Conservation (phyloP, 2,888 invertebrate genomes). For the Trichacis sp. region DNA sequence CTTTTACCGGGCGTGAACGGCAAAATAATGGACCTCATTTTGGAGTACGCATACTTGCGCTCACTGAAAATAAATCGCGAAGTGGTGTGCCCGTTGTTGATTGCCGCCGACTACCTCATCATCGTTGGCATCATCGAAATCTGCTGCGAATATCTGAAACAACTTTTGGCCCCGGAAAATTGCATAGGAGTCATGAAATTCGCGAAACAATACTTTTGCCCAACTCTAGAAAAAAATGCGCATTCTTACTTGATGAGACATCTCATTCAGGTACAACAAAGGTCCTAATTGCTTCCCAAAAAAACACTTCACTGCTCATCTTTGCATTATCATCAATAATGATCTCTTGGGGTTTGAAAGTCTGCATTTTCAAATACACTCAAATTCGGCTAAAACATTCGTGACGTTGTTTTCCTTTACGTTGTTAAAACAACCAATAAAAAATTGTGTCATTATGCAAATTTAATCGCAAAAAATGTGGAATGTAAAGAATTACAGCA, state of each 20-base stretch:
- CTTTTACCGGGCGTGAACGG: conserved; percentile 82
- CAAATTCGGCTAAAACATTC: too few species aligned
- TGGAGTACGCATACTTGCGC: conserved; percentile 88
- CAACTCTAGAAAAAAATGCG: conserved; percentile 77
- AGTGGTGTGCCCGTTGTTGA: conserved; percentile 85
- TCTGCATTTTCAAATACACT: too few species aligned
- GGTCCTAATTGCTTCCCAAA: too few species aligned
- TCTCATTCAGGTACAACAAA: conserved; percentile 73
- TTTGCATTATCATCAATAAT: too few species aligned
- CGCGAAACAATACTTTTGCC: conserved; percentile 82
- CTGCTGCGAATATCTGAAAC: conserved; percentile 82
- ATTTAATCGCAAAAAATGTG: too few species aligned
- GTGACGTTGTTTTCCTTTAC: too few species aligned
- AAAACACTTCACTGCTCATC: too few species aligned
- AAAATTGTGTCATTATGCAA: too few species aligned
- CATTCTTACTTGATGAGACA: conserved; percentile 81
- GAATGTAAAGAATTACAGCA: too few species aligned
- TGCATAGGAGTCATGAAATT: conserved; percentile 88
- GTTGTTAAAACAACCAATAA: too few species aligned
- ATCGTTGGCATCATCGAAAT: conserved; percentile 84
- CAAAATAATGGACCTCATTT: conserved; percentile 81
- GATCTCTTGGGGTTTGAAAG: too few species aligned
- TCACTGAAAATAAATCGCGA: conserved; percentile 80
- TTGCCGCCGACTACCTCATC: conserved; percentile 89
- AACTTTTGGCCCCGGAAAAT: conserved; percentile 80